Percentiles rank a stretch among this genome's conserved stretches.
phyloP scores from a whole-genome alignment of 2,888 invertebrate species.

The Drosophila mimica region DNA sequence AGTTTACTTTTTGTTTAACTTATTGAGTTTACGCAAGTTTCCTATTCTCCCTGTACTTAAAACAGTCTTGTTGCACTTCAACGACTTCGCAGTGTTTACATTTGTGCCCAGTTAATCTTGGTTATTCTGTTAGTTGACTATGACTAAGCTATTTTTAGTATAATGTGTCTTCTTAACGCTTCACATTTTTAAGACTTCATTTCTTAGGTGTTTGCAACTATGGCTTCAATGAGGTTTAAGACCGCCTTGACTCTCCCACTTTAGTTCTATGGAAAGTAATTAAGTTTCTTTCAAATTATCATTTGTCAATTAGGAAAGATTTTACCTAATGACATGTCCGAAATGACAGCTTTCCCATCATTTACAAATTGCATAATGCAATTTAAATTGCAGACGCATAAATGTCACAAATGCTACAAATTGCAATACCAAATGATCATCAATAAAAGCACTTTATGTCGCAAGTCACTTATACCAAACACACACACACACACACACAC shows the following conservation, averaged over 20 bases:
- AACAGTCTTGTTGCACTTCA: conserved; percentile 34
- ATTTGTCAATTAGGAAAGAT: conserved; percentile 45
- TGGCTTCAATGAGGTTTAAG: conserved; percentile 41
- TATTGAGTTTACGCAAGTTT: background rate
- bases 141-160: conserved; percentile 7
- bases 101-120: conserved; percentile 4
- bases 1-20: background rate
- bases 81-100: conserved; percentile 1
- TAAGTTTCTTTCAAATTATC: conserved; percentile 5
- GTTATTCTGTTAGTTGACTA: conserved; percentile 6
- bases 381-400: conserved; percentile 77
- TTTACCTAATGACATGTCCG: conserved; percentile 14
- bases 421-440: conserved; percentile 79
- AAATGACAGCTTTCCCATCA: conserved; percentile 27
- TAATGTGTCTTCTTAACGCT: conserved; percentile 18
- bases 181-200: conserved; percentile 55
- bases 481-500: conserved; percentile 9
- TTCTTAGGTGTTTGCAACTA: conserved; percentile 17
- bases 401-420: conserved; percentile 81
- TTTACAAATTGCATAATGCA: conserved; percentile 68
- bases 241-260: background rate
- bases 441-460: conserved; percentile 80
- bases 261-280: background rate
- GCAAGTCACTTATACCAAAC: conserved; percentile 68
- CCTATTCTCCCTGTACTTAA: background rate